phyloP scores from a whole-genome alignment of 2,113 vertebrate species.

The Spea bombifrons region DNA sequence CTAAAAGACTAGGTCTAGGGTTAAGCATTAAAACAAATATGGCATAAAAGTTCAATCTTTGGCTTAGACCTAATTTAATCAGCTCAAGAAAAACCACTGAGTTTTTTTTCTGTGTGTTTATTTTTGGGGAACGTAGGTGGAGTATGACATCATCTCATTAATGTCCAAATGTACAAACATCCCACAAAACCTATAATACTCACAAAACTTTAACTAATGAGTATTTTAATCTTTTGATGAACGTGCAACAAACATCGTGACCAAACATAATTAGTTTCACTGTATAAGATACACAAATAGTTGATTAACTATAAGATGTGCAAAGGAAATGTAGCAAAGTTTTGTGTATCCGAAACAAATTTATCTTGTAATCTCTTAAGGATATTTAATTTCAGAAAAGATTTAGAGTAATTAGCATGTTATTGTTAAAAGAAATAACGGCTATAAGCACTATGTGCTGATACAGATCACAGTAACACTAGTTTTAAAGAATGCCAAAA shows the following conservation, averaged over 20 bases:
- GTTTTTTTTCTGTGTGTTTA: conserved; percentile 21
- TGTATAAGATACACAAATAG: conserved; percentile 20
- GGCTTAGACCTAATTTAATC: conserved; percentile 28
- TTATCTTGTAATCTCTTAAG: neutral
- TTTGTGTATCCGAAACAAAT: conserved; percentile 6
- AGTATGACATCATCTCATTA: conserved; percentile 32
- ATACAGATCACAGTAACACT: neutral
- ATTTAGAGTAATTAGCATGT: conserved; percentile 6
- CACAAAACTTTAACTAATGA: conserved; percentile 24
- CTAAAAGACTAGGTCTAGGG: conserved; percentile 1
- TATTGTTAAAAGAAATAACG: conserved; percentile 7
- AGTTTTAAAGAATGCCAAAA: neutral
- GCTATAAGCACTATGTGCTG: neutral
- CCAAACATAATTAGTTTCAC: conserved; percentile 23
- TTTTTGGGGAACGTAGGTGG: conserved; percentile 17
- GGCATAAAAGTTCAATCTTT: conserved; percentile 27
- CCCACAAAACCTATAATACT: conserved; percentile 15
- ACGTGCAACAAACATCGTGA: conserved; percentile 10
- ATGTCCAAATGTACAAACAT: neutral
- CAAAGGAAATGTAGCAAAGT: neutral
- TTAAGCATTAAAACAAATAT: conserved; percentile 36
- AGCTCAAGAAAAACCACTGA: conserved; percentile 7
- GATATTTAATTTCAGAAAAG: neutral
- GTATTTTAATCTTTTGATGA: conserved; percentile 40
- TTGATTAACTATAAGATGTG: conserved; percentile 1